phyloP scores from a whole-genome alignment of 1,140 invertebrate species.

The Drosophila nasuta region DNA sequence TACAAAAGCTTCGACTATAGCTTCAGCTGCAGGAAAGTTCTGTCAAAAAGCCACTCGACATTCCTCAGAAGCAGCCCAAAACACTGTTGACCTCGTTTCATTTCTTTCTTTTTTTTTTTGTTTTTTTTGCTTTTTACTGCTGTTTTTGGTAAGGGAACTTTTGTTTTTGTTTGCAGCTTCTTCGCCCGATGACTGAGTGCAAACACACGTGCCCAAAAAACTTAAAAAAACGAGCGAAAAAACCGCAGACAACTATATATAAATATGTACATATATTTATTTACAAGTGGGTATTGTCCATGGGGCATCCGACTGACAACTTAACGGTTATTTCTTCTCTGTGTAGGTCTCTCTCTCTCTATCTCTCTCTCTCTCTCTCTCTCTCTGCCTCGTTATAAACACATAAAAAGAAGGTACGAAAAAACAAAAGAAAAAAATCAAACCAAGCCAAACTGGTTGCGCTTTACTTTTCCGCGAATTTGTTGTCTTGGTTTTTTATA shows the following conservation, averaged over 20 bases:
- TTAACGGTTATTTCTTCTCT: conserved; percentile 63
- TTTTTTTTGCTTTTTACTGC: no score
- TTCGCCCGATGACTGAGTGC: conserved; percentile 24
- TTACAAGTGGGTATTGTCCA: conserved; percentile 19
- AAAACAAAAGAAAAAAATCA: conserved; percentile 8
- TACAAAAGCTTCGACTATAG: neutral
- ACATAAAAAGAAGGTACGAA: conserved; percentile 39
- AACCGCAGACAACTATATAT: conserved; percentile 5
- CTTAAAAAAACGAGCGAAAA: neutral
- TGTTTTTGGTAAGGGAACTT: conserved; percentile 37
- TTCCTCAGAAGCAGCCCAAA: conserved; percentile 23
- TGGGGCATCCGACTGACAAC: conserved; percentile 47
- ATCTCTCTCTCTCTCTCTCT: conserved; percentile 1
- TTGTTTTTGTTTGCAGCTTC: conserved; percentile 61
- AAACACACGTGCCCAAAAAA: conserved; percentile 56
- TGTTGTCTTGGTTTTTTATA: conserved; percentile 20
- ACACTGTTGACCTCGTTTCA: conserved; percentile 43
- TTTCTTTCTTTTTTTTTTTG: neutral
- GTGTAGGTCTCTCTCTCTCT: neutral
- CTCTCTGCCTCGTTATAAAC: conserved; percentile 26
- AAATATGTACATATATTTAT: conserved; percentile 6
- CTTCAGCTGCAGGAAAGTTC: conserved; percentile 28
- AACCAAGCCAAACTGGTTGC: conserved; percentile 63
- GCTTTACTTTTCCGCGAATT: conserved; percentile 68
- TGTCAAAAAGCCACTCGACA: conserved; percentile 35